Conservation (phyloP, 1,140 invertebrate species). For the Mylabris phalerata region DNA sequence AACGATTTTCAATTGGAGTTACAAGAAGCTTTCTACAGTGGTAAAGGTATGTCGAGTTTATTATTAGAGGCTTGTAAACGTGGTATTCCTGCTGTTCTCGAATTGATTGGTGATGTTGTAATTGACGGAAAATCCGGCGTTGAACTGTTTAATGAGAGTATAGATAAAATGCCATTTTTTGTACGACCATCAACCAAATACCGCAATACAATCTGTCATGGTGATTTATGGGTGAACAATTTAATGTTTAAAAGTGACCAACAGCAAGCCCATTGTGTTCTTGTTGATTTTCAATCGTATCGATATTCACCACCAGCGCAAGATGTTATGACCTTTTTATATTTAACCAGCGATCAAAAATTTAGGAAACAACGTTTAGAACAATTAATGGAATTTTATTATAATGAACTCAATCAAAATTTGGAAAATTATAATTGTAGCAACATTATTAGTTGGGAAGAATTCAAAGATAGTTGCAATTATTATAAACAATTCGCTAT, state of each 20-base stretch:
- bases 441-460: not conserved
- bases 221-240: constrained; percentile 48
- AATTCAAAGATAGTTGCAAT: not conserved
- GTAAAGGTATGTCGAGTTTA: not conserved
- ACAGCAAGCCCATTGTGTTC: constrained; percentile 35
- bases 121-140: not conserved
- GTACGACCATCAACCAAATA: not conserved
- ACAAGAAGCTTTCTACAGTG: constrained; percentile 20
- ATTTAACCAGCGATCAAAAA: constrained; percentile 33
- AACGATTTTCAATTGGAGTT: constrained; percentile 15
- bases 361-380: constrained; percentile 38
- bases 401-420: constrained; percentile 28
- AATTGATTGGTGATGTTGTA: not conserved
- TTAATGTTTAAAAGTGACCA: constrained; percentile 41
- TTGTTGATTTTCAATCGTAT: constrained; percentile 48
- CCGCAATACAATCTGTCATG: constrained; percentile 36
- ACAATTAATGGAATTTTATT: constrained; percentile 37
- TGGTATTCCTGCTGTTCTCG: constrained; percentile 1
- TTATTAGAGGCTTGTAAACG: not conserved
- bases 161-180: not conserved
- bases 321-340: constrained; percentile 42
- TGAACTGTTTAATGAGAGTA: not conserved
- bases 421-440: constrained; percentile 24
- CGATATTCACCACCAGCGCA: constrained; percentile 47
- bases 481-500: constrained; percentile 5